Base-by-base conservation (phyloP, 1,140 invertebrate species). In the Drosophila guanche region DNA sequence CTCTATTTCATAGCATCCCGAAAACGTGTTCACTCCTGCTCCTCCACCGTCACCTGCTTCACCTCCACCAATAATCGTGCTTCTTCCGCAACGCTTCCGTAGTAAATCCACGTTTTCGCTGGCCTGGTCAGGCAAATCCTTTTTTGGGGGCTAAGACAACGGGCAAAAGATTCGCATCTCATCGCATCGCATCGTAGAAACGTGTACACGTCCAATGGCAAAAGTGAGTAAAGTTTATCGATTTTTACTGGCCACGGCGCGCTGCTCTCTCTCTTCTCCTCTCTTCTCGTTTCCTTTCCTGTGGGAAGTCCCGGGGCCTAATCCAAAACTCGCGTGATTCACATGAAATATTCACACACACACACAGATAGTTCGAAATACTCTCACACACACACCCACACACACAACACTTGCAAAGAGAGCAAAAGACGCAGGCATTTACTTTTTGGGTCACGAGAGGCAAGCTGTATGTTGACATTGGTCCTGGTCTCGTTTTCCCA, bases 371-470 rank as follows among this genome's bases (percentile, higher is more conserved):
- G 33, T 78, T 75, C 10, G 10, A 37, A 37, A 37, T 53, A 47
- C 51, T 37, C 52, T 51, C 51, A 48, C 48, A 1, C 41, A 12
- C 33, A 45, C 27, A 37, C 37, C 47, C 56, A 37, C 51, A 54
- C 47, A 40, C 23, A 51, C 8, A 58, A 63, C 27, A 51, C 29
- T 37, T 29, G 43, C 4, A 42, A 6, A 59, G 23, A 29, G 37
- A 53, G 45, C 45, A 45, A 69, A 29, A 50, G 50, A 41, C 46
- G 29, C 33, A 59, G 59, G 67, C 69, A 73, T 50, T 52, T 46
- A 45, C 56, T 81, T 79, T 88, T 88, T 88, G 83, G 83, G 83
- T 88, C 83, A 88, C 83, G 83, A 76, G 83, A 56, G 62, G 47
- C 56, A 50, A 43, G 56, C 83, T 72, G 71, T 67, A 67, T 88